Percentiles rank a stretch among this genome's conserved stretches.
Evolutionary conservation across 2,888 invertebrate genomes (phyloP).

Genomic region (Pocota personata): DNA sequence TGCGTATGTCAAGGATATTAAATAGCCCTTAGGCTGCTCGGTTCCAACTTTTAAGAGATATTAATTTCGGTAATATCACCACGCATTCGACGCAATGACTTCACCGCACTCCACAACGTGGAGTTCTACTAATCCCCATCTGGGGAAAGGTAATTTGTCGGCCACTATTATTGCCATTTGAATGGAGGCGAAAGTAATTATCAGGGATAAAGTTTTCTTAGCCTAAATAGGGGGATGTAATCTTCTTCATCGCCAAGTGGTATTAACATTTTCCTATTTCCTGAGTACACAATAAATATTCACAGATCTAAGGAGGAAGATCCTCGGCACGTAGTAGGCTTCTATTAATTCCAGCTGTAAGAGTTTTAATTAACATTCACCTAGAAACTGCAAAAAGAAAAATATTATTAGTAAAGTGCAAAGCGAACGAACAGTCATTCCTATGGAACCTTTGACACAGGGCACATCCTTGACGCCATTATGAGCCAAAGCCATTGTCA

Average conservation of each 20-base stretch:
- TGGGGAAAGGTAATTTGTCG: constrained; percentile 49
- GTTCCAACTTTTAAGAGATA: constrained; percentile 55
- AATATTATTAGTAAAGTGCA: constrained; percentile 19
- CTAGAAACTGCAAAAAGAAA: constrained; percentile 6
- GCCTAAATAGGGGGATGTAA: constrained; percentile 39
- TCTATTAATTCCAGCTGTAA: constrained; percentile 5
- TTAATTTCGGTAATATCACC: constrained; percentile 51
- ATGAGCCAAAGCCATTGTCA: constrained; percentile 57
- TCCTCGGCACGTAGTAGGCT: neutral
- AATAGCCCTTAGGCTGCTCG: constrained; percentile 38
- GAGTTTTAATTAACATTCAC: constrained; percentile 31
- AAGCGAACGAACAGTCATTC: constrained; percentile 5
- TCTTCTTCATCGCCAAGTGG: constrained; percentile 26
- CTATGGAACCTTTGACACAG: neutral
- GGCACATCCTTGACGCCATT: constrained; percentile 45
- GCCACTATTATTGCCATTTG: constrained; percentile 47
- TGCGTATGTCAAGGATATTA: constrained; percentile 42
- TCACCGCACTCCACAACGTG: neutral
- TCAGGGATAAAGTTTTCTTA: constrained; percentile 55
- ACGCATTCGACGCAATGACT: constrained; percentile 21
- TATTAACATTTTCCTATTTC: constrained; percentile 41
- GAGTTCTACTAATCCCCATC: constrained; percentile 29
- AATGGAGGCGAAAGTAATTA: constrained; percentile 55
- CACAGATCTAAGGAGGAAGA: neutral
- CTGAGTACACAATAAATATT: constrained; percentile 31